phyloP scores from a whole-genome alignment of 2,888 invertebrate species.

The Trichogramma dendrolimi region DNA sequence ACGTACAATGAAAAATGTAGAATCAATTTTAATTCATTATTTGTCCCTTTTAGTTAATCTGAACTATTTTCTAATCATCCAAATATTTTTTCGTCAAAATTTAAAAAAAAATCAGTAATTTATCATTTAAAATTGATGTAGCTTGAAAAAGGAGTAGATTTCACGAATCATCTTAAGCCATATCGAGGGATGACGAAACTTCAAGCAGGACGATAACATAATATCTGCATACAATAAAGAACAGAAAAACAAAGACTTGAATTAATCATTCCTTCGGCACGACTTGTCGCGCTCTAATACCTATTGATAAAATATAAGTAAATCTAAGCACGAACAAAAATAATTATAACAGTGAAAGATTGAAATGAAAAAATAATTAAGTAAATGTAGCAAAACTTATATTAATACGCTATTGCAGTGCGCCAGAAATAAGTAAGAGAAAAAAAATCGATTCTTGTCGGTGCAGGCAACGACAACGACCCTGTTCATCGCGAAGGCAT shows the following conservation, averaged over 20 bases:
- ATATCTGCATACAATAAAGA: slow-evolving; percentile 2
- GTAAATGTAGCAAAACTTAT: slow-evolving; percentile 31
- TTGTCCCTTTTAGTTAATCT: slow-evolving; percentile 3
- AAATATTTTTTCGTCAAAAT: not conserved
- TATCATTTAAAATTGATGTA: slow-evolving; percentile 9
- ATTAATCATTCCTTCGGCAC: slow-evolving; percentile 43
- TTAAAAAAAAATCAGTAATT: slow-evolving; percentile 6
- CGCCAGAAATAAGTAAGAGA: slow-evolving; percentile 27
- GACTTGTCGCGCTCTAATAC: slow-evolving; percentile 35
- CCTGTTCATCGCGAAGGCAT: too few species aligned
- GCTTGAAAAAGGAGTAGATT: too few species aligned
- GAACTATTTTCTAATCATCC: too few species aligned
- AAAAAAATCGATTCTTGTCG: slow-evolving; percentile 3
- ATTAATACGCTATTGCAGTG: slow-evolving; percentile 33
- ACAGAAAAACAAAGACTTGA: slow-evolving; percentile 26
- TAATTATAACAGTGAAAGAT: slow-evolving; percentile 14
- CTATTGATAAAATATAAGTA: slow-evolving; percentile 27
- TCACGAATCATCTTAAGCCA: slow-evolving; percentile 18
- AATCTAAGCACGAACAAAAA: not conserved
- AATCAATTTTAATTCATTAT: slow-evolving; percentile 29
- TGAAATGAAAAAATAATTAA: slow-evolving; percentile 24
- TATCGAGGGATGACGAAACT: slow-evolving; percentile 21
- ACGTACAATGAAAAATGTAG: slow-evolving; percentile 27
- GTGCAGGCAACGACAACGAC: slow-evolving; percentile 33
- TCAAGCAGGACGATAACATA: slow-evolving; percentile 18